Conservation (phyloP, 2,797 vertebrate species). For the Takifugu ocellatus region DNA sequence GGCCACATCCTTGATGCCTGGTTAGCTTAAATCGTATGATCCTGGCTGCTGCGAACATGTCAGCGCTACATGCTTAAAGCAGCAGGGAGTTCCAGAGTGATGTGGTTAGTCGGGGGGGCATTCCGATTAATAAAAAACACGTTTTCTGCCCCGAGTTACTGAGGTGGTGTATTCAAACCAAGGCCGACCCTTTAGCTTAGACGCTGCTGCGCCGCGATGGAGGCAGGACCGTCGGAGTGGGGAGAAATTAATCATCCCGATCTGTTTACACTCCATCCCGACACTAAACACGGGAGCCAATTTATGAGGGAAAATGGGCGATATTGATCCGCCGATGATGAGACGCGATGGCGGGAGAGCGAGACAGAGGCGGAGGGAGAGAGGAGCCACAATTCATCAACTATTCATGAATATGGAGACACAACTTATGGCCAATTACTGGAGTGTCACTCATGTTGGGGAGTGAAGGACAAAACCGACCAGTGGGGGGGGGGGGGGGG, state of each 20-base stretch:
- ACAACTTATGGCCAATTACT: constrained; percentile 66
- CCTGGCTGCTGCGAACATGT: constrained; percentile 56
- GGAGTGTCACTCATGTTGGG: constrained; percentile 54
- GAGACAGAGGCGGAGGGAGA: constrained; percentile 2
- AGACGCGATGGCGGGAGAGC: constrained; percentile 44
- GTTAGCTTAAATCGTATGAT: constrained; percentile 57
- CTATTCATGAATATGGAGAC: constrained; percentile 67
- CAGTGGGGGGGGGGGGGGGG: constrained; percentile 15
- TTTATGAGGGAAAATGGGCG: constrained; percentile 54
- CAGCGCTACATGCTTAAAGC: constrained; percentile 54
- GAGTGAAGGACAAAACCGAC: constrained; percentile 61
- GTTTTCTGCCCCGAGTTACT: constrained; percentile 10
- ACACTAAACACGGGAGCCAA: constrained; percentile 36
- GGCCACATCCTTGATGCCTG: constrained; percentile 63
- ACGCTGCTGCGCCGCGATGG: too few species aligned
- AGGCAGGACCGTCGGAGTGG: neutral
- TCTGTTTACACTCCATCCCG: constrained; percentile 39
- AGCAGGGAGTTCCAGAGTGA: constrained; percentile 59
- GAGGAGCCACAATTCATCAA: constrained; percentile 58
- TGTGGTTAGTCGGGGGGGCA: constrained; percentile 43
- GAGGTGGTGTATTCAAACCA: constrained; percentile 2
- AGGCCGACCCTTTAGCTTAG: neutral
- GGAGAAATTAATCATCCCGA: constrained; percentile 32
- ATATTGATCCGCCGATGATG: constrained; percentile 61
- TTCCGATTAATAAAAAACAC: constrained; percentile 50